Conservation (phyloP, 2,888 invertebrate species). For the Phragmatobia fuliginosa region DNA sequence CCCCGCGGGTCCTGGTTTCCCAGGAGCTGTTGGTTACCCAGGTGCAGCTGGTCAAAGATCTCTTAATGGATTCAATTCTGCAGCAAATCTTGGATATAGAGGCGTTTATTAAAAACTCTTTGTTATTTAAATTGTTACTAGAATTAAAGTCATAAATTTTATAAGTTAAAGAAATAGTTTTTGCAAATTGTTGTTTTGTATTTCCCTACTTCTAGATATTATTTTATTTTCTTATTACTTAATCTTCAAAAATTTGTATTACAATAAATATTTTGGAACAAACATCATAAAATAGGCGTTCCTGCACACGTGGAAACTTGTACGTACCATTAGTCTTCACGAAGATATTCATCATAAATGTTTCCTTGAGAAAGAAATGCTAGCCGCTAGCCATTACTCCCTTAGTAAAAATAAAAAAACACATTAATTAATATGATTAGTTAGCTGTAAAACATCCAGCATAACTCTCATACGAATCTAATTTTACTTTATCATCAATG, state of each 20-base stretch:
- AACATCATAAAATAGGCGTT: too few species aligned
- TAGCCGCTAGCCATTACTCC: too few species aligned
- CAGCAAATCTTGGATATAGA: background rate
- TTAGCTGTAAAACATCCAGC: background rate
- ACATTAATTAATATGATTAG: background rate
- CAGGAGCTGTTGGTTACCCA: background rate
- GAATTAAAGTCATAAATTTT: background rate
- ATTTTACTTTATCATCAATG: background rate
- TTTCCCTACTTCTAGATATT: too few species aligned
- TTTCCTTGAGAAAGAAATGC: too few species aligned
- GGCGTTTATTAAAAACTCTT: background rate
- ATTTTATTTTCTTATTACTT: too few species aligned
- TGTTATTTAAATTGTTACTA: constrained; percentile 2
- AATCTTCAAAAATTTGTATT: too few species aligned
- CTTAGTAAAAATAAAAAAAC: too few species aligned
- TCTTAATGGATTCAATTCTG: background rate
- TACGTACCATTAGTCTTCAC: background rate
- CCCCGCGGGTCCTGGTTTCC: constrained; percentile 15
- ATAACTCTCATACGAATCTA: background rate
- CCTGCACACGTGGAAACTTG: too few species aligned
- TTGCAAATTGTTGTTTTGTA: too few species aligned
- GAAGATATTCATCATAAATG: too few species aligned
- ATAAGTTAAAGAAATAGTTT: background rate
- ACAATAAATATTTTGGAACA: too few species aligned
- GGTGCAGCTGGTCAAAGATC: background rate